Evolutionary conservation across 2,888 invertebrate species (phyloP), one percentile per base, ranked within the genome.

Genomic region (Graphium colonna): DNA sequence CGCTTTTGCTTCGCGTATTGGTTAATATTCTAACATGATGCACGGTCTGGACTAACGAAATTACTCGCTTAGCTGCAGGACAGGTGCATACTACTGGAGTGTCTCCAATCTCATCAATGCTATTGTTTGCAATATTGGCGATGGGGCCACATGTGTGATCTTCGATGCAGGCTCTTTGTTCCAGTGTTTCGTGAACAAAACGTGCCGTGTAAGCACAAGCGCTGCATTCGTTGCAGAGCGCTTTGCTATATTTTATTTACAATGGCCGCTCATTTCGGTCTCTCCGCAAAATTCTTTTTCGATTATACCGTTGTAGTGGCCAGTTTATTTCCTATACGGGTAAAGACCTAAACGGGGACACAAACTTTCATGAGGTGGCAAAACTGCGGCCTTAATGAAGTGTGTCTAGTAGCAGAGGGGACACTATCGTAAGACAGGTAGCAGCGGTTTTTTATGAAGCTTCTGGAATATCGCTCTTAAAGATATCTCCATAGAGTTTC

Each of bases 121-220:
- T 64, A 67, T 68, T 68, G 73, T 74, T 78, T 75, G 79, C 79
- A 77, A 68, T 70, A 68, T 64, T 67, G 71, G 67, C 67, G 70
- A 66, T 62, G 56, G 69, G 72, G 79, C 65, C 76, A 66, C 85
- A 84, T 83, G 75, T 85, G 85, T 76, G 77, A 80, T 78, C 73
- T 77, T 75, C 67, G 65, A 64, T 77, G 63, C 62, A 71, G 60
- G 63, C 70, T 73, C 79, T 79, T 80, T 82, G 79, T 81, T 73
- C 74, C 64, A 64, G 65, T 63, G 62, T 66, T 71, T 66, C 64
- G 59, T 65, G 69, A 71, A 72, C 62, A 65, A 71, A 77, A 84
- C 79, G 79, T 82, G 80, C 76, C 70, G 69, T 67, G 78, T 78
- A 74, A 84, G 82, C 84, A 74, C 68, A 77, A 77, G 65, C 69